Percentiles rank a stretch among this genome's conserved stretches.
Conservation (phyloP, 2,797 vertebrate species). For the Megaceryle alcyon region DNA sequence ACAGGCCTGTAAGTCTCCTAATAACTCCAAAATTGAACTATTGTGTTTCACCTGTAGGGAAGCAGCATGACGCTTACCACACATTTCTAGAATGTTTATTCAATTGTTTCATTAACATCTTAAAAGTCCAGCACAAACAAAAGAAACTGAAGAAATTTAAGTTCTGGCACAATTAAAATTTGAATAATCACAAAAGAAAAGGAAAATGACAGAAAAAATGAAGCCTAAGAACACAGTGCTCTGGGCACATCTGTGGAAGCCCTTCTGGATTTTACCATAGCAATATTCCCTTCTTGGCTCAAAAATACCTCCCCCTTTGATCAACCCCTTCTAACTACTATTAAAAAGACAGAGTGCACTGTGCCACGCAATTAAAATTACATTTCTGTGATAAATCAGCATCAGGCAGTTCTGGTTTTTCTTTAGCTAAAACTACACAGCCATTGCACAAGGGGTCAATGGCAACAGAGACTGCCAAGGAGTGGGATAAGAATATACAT, state of each 20-base stretch:
- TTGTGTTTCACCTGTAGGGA: background rate
- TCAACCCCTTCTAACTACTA: background rate
- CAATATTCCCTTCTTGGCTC: background rate
- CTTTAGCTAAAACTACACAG: background rate
- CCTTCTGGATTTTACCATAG: background rate
- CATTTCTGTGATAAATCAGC: background rate
- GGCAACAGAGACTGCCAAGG: background rate
- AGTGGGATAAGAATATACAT: background rate
- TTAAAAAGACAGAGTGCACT: background rate
- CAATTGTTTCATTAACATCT: background rate
- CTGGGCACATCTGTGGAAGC: background rate
- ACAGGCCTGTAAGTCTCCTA: background rate
- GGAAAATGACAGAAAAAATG: background rate
- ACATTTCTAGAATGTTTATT: background rate
- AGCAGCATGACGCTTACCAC: background rate
- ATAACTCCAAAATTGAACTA: background rate
- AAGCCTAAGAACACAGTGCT: background rate
- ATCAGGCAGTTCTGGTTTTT: background rate
- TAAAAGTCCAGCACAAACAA: background rate
- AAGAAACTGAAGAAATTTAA: background rate
- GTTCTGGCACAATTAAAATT: background rate
- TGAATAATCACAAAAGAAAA: background rate
- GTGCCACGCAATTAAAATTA: background rate
- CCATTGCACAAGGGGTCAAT: background rate
- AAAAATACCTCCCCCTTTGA: background rate